Evolutionary conservation across 2,797 vertebrate species (phyloP).

Genomic region (Tachyglossus aculeatus): DNA sequence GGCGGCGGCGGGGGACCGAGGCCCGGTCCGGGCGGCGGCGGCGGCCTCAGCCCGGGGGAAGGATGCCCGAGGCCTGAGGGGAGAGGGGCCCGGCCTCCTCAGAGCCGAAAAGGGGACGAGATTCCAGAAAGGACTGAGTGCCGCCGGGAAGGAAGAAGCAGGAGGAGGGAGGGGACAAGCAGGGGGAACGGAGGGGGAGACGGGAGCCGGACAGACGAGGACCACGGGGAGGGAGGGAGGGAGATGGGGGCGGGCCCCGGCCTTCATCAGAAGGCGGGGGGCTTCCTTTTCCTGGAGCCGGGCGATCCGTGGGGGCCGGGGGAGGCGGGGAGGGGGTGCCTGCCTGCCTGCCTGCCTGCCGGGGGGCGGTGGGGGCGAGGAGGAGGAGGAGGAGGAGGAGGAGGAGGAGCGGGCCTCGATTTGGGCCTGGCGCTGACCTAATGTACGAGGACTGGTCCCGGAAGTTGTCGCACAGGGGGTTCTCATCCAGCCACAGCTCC

Average conservation of each 20-base stretch:
- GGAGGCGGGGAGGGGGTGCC: background rate
- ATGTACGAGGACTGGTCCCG: conserved; percentile 87
- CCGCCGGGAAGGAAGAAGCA: background rate
- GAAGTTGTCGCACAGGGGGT: conserved; percentile 85
- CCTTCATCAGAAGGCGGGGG: conserved; percentile 26
- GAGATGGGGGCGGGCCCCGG: background rate
- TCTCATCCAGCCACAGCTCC: conserved; percentile 88
- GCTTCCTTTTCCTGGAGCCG: conserved; percentile 52
- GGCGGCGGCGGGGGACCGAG: background rate
- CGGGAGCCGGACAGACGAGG: conserved; percentile 13
- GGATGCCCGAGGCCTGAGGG: background rate
- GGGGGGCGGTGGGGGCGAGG: conserved; percentile 57
- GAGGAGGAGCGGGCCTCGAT: background rate
- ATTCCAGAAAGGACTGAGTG: conserved; percentile 45
- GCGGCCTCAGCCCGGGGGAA: background rate
- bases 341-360: conserved; percentile 55
- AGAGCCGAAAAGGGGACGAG: conserved; percentile 32
- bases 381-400: conserved; percentile 30
- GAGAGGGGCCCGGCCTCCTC: conserved; percentile 23
- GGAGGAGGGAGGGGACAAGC: background rate
- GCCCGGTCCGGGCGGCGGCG: no score
- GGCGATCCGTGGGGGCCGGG: conserved; percentile 50
- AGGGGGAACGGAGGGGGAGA: background rate
- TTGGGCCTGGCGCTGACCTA: conserved; percentile 77
- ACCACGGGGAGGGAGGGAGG: conserved; percentile 22